Evolutionary conservation across 2,113 vertebrate genomes (phyloP).

Genomic region (Entosphenus tridentatus): DNA sequence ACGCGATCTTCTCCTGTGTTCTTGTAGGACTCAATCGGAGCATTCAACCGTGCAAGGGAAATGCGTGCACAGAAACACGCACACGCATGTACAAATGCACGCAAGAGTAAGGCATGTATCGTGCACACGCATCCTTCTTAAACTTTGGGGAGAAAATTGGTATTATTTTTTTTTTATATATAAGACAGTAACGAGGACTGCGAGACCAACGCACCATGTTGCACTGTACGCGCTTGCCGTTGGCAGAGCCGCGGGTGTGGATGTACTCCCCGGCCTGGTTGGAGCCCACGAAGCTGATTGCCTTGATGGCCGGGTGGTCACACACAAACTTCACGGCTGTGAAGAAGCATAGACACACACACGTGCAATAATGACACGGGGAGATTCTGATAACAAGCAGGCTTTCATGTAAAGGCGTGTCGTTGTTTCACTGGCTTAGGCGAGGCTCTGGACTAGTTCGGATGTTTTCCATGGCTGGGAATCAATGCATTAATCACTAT

Average conservation of each 20-base stretch:
- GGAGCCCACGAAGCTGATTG: slow-evolving; percentile 95
- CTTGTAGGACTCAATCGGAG: no score
- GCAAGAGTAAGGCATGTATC: neutral
- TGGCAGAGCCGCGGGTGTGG: slow-evolving; percentile 68
- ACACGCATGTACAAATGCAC: neutral
- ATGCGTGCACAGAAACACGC: no score
- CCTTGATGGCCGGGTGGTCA: slow-evolving; percentile 75
- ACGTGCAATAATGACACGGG: no score
- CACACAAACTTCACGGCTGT: slow-evolving; percentile 83
- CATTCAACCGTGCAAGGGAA: no score
- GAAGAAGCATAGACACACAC: slow-evolving; percentile 13
- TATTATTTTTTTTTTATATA: neutral
- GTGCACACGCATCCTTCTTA: no score
- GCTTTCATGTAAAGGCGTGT: no score
- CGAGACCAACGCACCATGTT: slow-evolving; percentile 46
- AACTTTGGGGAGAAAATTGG: neutral
- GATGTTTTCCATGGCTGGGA: no score
- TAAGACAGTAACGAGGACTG: neutral
- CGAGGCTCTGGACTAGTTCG: no score
- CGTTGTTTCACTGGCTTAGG: no score
- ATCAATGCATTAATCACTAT: no score
- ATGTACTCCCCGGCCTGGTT: slow-evolving; percentile 91
- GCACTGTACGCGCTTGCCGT: slow-evolving; percentile 84
- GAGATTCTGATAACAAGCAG: no score
- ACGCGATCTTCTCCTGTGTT: no score